Percentiles rank a stretch among this genome's conserved stretches.
These are phyloP conservation scores for Lasioglossum zephyrum DNA, from an alignment of 2,888 invertebrate genomes.

Conservation along the genomic window DNA sequence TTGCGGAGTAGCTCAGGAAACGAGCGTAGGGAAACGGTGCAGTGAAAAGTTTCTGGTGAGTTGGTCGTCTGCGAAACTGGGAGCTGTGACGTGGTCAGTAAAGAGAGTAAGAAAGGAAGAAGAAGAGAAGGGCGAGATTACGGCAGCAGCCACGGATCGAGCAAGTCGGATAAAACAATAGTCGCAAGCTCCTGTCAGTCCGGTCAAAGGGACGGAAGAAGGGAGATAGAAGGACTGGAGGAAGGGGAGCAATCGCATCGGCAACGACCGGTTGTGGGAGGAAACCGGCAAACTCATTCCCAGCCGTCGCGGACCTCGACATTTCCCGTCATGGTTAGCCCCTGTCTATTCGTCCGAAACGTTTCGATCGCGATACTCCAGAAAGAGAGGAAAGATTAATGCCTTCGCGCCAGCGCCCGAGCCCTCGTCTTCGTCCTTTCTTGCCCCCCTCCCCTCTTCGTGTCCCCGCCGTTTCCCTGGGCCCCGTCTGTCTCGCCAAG, in stretches of 20 bases:
- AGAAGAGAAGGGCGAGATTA: constrained; percentile 60
- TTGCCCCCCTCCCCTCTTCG: constrained; percentile 24
- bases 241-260: constrained; percentile 21
- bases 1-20: neutral
- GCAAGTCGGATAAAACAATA: constrained; percentile 74
- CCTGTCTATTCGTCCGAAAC: constrained; percentile 72
- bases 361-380: constrained; percentile 71
- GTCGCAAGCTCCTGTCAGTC: constrained; percentile 72
- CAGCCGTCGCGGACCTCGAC: constrained; percentile 79
- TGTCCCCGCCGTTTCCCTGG: constrained; percentile 20
- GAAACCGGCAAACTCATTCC: constrained; percentile 81
- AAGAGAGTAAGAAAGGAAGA: neutral
- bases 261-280: constrained; percentile 79
- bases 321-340: constrained; percentile 71
- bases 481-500: constrained; percentile 14
- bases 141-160: constrained; percentile 63
- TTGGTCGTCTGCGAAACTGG: neutral
- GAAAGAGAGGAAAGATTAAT: constrained; percentile 69
- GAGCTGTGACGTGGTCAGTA: neutral
- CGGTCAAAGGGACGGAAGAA: constrained; percentile 54
- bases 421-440: constrained; percentile 26
- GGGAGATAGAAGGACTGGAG: constrained; percentile 41
- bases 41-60: neutral
- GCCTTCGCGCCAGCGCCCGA: constrained; percentile 38
- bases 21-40: neutral